Base-by-base conservation (phyloP, 2,113 vertebrate species). In the Coturnix japonica region DNA sequence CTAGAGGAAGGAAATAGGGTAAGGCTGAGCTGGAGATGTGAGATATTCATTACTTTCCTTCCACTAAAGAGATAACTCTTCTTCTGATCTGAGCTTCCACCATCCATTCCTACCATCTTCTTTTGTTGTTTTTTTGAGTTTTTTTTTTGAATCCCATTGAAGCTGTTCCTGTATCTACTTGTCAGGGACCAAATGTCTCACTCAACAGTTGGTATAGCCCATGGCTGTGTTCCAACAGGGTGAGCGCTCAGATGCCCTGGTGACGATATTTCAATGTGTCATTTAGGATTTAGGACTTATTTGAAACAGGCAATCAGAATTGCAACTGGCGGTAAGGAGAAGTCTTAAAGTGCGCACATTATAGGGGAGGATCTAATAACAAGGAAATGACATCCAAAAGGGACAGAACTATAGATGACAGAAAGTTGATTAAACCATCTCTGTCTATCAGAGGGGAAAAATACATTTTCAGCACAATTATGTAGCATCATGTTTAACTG, bases 381-480 rank as follows among this genome's bases (percentile, higher is more conserved):
- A 78, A 41, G n/a, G 43, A 46, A 94, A 73, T 2, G 11, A 69
- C 54, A 60, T 56, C 39, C 70, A 65, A 86, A 94, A 87, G 63
- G 75, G 86, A 70, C 33, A 85, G 44, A 46, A 39, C 65, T 69
- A 54, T 26, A 64, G 69, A 53, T 86, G 89, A 86, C 54, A 70
- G 73, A 94, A 94, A 87, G 59, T 67, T 94, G 77, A 92, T 91
- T 76, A 92, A 91, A 57, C 53, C 64, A 67, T 85, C 70, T 88
- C 86, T 89, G 69, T 85, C n/a, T 49, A 93, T 83, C 81, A 90
- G 87, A 84, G 78, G 17, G 18, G 39, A 17, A 75, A 93, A 94
- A 30, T 76, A 90, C 73, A 82, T 71, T 76, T 78, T 71, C 44
- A 87, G 75, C 74, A 93, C 69, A 90, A 92, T 95, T 96, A 91